A percentile compares a stretch with the other conserved stretches of the same genome.
Evolutionary conservation across 2,888 invertebrate genomes (phyloP).

Genomic region (Hyposoter didymator): DNA sequence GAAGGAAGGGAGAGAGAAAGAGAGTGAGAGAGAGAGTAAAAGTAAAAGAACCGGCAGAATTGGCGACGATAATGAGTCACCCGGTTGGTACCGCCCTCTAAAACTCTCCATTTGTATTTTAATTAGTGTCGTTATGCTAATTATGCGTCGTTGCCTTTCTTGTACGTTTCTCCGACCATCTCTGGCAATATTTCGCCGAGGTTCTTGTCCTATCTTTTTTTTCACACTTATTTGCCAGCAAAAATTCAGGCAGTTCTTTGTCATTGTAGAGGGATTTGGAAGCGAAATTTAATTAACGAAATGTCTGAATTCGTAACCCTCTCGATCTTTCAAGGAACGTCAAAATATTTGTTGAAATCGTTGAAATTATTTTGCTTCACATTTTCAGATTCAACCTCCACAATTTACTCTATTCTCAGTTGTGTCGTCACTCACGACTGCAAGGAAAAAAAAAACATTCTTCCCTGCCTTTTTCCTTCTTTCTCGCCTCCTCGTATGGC

Average conservation of each 20-base stretch:
- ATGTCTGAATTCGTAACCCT: background rate
- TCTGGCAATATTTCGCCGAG: slow-evolving; percentile 53
- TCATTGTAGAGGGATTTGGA: background rate
- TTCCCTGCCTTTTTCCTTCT: slow-evolving; percentile 22
- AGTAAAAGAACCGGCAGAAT: slow-evolving; percentile 72
- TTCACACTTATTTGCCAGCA: slow-evolving; percentile 15
- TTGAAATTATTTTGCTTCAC: background rate
- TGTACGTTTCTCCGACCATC: slow-evolving; percentile 70
- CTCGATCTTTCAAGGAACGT: background rate
- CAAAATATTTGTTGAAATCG: background rate
- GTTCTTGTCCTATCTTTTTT: slow-evolving; percentile 65
- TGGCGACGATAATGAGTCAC: slow-evolving; percentile 82
- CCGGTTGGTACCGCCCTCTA: slow-evolving; percentile 85
- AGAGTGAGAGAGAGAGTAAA: slow-evolving; percentile 49
- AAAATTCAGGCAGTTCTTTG: slow-evolving; percentile 5
- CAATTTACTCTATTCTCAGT: slow-evolving; percentile 36
- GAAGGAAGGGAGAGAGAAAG: slow-evolving; percentile 66
- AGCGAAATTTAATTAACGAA: slow-evolving; percentile 16
- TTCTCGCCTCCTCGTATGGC: background rate
- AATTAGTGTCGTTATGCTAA: slow-evolving; percentile 89
- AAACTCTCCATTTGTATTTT: slow-evolving; percentile 90
- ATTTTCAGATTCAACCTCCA: background rate
- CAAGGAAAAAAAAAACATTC: background rate
- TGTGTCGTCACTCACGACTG: background rate
- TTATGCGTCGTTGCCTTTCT: slow-evolving; percentile 82